Evolutionary conservation across 2,113 vertebrate species (phyloP), one percentile per base, ranked within the genome.

Genomic region (Cochlearius cochlearius): DNA sequence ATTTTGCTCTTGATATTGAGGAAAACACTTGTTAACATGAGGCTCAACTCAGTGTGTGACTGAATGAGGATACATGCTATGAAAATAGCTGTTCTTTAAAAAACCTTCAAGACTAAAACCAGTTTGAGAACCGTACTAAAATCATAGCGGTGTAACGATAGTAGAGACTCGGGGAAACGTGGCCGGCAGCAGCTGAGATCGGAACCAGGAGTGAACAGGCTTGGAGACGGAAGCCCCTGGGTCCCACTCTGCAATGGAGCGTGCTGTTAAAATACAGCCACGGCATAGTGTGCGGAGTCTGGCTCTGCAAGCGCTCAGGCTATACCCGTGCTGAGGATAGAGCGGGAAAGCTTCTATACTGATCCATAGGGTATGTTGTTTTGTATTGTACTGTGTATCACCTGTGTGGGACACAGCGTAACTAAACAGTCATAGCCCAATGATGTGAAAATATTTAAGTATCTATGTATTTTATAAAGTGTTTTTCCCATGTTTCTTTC

Each of bases 201-300:
- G 13, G 62, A 49, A 27, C 26, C 5, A 11, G 66, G 47, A 63
- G 49, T 32, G 77, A 72, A 23, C 17, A 77, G 69, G 53, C 32
- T 39, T 23, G 59, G 75, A 34, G 56, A 25, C 14, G 9, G 63
- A 4, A 52, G 71, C 8, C 19, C 10, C 41, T 45, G 56, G 15
- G 32, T 41, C 29, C 64, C 71, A n/a, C 2, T 2, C n/a, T 34
- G 56, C 13, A 21, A 15, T 5, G 25, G 49, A 2, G 64, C 12
- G 58, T 20, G 32, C 80, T 60, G n/a, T 27, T 38, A 12, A 62
- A 66, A 20, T 12, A n/a, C 32, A 77, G 17, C 60, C 30, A 2
- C 4, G 34, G 55, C 13, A 10, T 1, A 3, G 10, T 14, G 34
- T 10, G 1, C 7, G 15, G 26, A 12, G 34, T 1, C 39, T 16